Conservation (phyloP, 2,113 vertebrate species). For the Amphilophus citrinellus region DNA sequence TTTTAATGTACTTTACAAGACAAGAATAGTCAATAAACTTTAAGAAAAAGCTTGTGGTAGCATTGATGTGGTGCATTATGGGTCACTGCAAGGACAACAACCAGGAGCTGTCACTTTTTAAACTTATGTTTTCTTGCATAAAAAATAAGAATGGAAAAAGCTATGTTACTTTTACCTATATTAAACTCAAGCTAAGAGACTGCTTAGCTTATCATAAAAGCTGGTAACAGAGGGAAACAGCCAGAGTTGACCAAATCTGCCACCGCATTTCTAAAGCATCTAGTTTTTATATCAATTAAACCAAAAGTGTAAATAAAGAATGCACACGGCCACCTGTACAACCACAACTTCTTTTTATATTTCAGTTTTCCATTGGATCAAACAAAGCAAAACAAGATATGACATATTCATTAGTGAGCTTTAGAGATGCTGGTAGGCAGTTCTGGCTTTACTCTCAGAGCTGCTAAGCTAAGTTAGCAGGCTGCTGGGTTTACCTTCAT, state of each 20-base stretch:
- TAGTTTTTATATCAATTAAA: too few species aligned
- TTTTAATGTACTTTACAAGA: neutral
- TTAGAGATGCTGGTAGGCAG: neutral
- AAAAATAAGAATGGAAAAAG: too few species aligned
- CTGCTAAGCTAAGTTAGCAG: neutral
- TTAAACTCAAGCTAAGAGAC: neutral
- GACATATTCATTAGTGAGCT: neutral
- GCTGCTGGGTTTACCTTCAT: neutral
- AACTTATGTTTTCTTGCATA: too few species aligned
- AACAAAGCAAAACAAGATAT: neutral
- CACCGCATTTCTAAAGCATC: neutral
- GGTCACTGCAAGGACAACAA: neutral
- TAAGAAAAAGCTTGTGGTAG: neutral
- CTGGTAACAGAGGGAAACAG: neutral
- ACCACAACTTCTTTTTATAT: neutral
- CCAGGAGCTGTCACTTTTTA: too few species aligned
- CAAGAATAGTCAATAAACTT: neutral
- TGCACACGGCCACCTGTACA: neutral
- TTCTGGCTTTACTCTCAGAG: neutral
- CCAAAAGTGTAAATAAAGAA: neutral
- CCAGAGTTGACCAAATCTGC: neutral
- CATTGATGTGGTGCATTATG: neutral
- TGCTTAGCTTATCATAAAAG: neutral
- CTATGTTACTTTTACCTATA: too few species aligned
- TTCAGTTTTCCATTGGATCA: neutral